Conservation (phyloP, 1,140 invertebrate genomes). For the Leptinotarsa undecemlineata region DNA sequence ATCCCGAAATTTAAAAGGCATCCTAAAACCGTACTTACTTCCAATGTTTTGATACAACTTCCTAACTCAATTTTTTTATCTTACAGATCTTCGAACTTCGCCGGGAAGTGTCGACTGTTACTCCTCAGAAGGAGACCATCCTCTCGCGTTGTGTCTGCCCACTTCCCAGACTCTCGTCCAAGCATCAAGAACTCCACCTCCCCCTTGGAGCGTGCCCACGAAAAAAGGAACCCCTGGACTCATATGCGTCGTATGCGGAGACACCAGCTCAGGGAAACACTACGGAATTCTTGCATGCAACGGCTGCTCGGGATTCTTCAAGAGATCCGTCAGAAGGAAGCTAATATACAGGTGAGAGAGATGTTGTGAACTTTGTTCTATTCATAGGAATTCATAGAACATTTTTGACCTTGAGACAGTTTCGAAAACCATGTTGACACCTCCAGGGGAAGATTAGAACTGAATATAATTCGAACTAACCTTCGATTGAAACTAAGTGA, state of each 20-base stretch:
- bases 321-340: constrained; percentile 92
- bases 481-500: too few relatives aligned
- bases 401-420: too few relatives aligned
- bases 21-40: too few relatives aligned
- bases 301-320: constrained; percentile 98
- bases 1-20: too few relatives aligned
- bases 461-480: too few relatives aligned
- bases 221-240: constrained; percentile 63
- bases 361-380: too few relatives aligned
- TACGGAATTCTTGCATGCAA: constrained; percentile 99
- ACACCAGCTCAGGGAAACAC: constrained; percentile 96
- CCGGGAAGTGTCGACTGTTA: constrained; percentile 53
- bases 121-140: constrained; percentile 49
- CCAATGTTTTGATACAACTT: too few relatives aligned
- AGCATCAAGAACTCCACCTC: constrained; percentile 53
- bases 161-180: constrained; percentile 52
- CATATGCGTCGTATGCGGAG: constrained; percentile 94
- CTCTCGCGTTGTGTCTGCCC: constrained; percentile 50
- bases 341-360: constrained; percentile 88
- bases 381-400: too few relatives aligned
- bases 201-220: constrained; percentile 50
- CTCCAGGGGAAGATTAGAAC: too few relatives aligned
- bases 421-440: too few relatives aligned
- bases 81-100: constrained; percentile 51
- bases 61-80: constrained; percentile 4